Conservation (phyloP, 2,113 vertebrate species). For the Plectropomus leopardus region DNA sequence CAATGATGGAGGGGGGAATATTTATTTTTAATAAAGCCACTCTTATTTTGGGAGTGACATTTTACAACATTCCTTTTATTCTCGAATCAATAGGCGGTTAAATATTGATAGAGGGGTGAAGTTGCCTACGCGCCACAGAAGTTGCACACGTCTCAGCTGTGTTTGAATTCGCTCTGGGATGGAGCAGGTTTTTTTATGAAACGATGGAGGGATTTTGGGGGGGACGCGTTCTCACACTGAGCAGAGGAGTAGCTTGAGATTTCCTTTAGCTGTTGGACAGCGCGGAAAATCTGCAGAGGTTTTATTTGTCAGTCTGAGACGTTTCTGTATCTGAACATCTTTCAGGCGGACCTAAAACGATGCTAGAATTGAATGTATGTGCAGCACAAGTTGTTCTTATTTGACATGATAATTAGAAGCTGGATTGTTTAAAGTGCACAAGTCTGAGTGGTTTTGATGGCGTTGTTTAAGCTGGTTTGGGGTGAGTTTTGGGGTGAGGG, state of each 20-base stretch:
- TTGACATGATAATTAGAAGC: background rate
- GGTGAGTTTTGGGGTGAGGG: slow-evolving; percentile 20
- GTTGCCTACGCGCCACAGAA: slow-evolving; percentile 49
- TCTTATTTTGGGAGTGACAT: slow-evolving; percentile 81
- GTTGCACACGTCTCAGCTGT: slow-evolving; percentile 29
- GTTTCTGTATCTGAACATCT: background rate
- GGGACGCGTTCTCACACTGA: slow-evolving; percentile 32
- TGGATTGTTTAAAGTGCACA: background rate
- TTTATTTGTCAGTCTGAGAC: background rate
- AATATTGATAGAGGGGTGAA: slow-evolving; percentile 72
- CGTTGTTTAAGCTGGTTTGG: background rate
- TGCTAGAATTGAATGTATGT: background rate
- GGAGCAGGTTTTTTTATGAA: background rate
- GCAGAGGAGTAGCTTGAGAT: slow-evolving; percentile 25
- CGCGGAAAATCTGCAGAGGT: background rate
- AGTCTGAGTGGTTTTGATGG: background rate
- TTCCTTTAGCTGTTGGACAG: slow-evolving; percentile 20
- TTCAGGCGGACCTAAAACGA: background rate
- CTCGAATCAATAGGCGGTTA: slow-evolving; percentile 72
- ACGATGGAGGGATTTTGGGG: background rate
- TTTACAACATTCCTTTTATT: slow-evolving; percentile 72
- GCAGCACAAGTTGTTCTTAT: background rate
- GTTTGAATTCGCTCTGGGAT: slow-evolving; percentile 56
- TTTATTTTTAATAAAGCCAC: slow-evolving; percentile 82
- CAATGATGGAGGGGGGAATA: slow-evolving; percentile 68